Evolutionary conservation across 2,113 vertebrate species (phyloP), one percentile per base, ranked within the genome.

Genomic region (Thomomys bottae): DNA sequence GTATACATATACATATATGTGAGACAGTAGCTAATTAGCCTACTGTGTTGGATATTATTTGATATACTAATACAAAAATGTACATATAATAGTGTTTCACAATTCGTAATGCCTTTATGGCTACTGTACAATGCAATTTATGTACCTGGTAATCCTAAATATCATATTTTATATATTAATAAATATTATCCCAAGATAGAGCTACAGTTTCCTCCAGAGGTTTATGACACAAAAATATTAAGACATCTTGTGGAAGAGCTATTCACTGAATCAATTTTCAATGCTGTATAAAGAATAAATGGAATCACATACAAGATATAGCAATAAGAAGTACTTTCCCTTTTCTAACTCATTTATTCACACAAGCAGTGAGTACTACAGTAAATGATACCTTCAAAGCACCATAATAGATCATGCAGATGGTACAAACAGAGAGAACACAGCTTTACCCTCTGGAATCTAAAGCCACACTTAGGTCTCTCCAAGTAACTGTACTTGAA

Each of bases 171-270:
- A 77, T 73, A 20, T 8, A 85, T 67, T 67, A 61, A 78, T 24
- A 86, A 38, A 12, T 21, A 79, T 66, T 76, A 81, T 59, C 79
- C 71, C 87, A 42, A 59, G 70, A 83, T 75, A 24, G 20, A 68
- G 63, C 17, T 8, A 87, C 9, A 40, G 23, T 8, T 23, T 73
- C 82, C 6, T 38, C 73, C 32, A 89, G 15, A 87, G 14, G 26
- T 75, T 36, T 10, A 68, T 24, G 26, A 45, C 61, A 86, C 49
- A 88, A 83, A 92, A 77, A 72, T 79, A 40, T 86, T 28, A 84
- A 72, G 71, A 75, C 8, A 28, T 20, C 7, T 38, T 26, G n/a
- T 57, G 64, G 24, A 61, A 59, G 49, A 21, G 57, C 59, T 42
- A 38, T 40, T 79, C 9, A 64, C 54, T 49, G 40, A 64, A 36